These are phyloP conservation scores for Formica aserva DNA, from an alignment of 2,888 invertebrate genomes.

Conservation along the genomic window DNA sequence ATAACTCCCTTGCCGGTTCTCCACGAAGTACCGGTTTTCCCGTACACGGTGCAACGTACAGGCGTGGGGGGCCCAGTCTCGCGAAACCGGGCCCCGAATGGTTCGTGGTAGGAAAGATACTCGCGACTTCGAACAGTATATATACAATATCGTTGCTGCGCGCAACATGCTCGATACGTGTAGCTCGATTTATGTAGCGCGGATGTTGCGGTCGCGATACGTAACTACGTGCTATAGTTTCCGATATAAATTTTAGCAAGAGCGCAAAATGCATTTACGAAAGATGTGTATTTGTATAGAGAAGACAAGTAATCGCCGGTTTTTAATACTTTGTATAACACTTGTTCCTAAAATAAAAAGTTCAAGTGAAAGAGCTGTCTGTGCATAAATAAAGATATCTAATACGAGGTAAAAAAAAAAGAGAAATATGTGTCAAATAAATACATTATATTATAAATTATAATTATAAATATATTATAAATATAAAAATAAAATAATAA, in stretches of 20 bases:
- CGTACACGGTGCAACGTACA: conserved; percentile 6
- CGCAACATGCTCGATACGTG: not conserved
- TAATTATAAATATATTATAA: not conserved
- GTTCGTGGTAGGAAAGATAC: not conserved
- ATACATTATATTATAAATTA: too few species aligned
- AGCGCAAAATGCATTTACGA: not conserved
- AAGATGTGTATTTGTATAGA: not conserved
- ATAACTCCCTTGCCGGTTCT: conserved; percentile 62
- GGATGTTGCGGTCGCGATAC: conserved; percentile 14
- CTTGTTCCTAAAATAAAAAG: not conserved
- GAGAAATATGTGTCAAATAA: too few species aligned
- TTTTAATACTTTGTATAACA: not conserved
- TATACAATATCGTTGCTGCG: not conserved
- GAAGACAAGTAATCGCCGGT: not conserved
- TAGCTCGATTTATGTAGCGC: not conserved
- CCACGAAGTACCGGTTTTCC: conserved; percentile 48
- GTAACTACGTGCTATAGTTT: not conserved
- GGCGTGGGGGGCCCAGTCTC: not conserved
- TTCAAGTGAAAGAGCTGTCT: not conserved
- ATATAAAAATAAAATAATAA: not conserved
- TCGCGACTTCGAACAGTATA: not conserved
- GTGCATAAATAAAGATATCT: not conserved
- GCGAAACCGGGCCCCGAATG: conserved; percentile 19
- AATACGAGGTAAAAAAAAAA: not conserved
- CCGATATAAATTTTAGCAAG: not conserved